Conservation (phyloP, 2,113 vertebrate species). For the Forbesichthys agassizii region DNA sequence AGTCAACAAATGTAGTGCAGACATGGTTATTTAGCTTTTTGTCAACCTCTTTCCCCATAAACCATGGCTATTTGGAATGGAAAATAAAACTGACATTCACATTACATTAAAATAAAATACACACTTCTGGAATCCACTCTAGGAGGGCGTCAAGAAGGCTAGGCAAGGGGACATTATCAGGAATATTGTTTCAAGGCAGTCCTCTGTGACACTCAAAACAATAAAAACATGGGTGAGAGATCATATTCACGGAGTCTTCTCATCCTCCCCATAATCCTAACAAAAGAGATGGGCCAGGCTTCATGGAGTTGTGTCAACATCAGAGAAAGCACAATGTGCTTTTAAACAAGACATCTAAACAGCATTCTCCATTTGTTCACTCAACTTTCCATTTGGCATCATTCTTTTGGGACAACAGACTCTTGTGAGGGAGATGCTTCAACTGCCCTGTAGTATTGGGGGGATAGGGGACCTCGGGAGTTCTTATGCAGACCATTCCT, state of each 20-base stretch:
- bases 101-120: constrained; percentile 64
- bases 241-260: constrained; percentile 32
- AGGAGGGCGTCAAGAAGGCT: constrained; percentile 41
- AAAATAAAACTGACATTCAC: constrained; percentile 65
- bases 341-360: not conserved
- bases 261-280: constrained; percentile 24
- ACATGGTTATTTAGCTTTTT: constrained; percentile 64
- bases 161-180: constrained; percentile 57
- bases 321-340: too few species aligned
- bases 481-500: constrained; percentile 31
- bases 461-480: constrained; percentile 29
- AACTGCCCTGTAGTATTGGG: constrained; percentile 25
- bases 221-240: constrained; percentile 71
- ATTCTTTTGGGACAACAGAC: constrained; percentile 26
- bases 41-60: constrained; percentile 51
- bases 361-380: constrained; percentile 20
- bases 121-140: constrained; percentile 48
- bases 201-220: constrained; percentile 47
- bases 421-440: constrained; percentile 29
- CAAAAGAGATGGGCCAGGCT: not conserved
- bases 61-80: constrained; percentile 76
- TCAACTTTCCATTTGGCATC: constrained; percentile 50
- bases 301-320: not conserved
- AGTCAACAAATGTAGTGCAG: constrained; percentile 77
- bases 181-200: constrained; percentile 66